phyloP scores from a whole-genome alignment of 2,797 vertebrate genomes.

The Falco naumanni region DNA sequence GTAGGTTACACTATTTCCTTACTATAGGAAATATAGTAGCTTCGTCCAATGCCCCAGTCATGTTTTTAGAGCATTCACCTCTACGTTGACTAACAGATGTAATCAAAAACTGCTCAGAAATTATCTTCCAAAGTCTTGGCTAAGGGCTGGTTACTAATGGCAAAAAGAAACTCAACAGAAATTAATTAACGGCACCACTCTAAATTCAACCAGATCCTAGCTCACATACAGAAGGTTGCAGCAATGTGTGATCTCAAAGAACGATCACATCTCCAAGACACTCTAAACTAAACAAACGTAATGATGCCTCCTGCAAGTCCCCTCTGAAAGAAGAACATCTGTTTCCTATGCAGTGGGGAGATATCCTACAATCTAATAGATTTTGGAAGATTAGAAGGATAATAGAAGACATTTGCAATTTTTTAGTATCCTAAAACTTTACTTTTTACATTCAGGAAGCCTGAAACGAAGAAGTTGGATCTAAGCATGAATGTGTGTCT shows the following conservation, averaged over 20 bases:
- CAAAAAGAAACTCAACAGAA: neutral
- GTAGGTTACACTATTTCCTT: neutral
- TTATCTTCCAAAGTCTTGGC: neutral
- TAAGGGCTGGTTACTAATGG: neutral
- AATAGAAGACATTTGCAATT: slow-evolving; percentile 6
- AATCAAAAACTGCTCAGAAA: neutral
- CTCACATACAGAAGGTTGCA: neutral
- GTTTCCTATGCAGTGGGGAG: neutral
- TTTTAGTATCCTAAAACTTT: neutral
- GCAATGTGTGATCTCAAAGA: neutral
- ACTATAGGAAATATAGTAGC: neutral
- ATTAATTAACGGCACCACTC: neutral
- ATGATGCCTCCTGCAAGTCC: neutral
- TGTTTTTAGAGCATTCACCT: neutral
- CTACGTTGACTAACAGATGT: neutral
- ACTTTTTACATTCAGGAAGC: neutral
- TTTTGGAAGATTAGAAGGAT: neutral
- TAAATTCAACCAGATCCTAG: neutral
- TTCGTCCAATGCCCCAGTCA: neutral
- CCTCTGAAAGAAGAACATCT: neutral
- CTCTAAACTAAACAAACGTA: neutral
- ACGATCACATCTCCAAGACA: neutral
- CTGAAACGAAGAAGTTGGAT: neutral
- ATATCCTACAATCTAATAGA: neutral
- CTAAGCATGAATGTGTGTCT: neutral